phyloP scores from a whole-genome alignment of 2,888 invertebrate genomes.

The Mythimna albipuncta region DNA sequence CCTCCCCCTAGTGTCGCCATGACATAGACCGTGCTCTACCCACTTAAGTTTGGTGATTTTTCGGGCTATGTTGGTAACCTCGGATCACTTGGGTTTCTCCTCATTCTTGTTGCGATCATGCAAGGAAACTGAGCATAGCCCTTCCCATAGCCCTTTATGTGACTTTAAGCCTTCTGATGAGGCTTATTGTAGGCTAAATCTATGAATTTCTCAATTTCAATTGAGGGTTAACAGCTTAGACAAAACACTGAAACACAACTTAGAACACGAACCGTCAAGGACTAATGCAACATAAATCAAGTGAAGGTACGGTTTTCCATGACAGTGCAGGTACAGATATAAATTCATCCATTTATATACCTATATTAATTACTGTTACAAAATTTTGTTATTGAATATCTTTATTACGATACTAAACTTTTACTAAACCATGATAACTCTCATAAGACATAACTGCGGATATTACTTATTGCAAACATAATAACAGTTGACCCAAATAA shows the following conservation, averaged over 20 bases:
- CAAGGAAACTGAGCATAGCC: too few species aligned
- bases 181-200: not conserved
- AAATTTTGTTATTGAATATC: not conserved
- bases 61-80: too few species aligned
- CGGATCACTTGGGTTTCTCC: too few species aligned
- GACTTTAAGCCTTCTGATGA: too few species aligned
- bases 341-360: not conserved
- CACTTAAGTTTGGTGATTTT: too few species aligned
- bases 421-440: not conserved
- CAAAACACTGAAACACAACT: not conserved
- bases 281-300: conserved; percentile 2
- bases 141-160: too few species aligned
- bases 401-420: not conserved
- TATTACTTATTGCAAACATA: not conserved
- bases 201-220: not conserved
- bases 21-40: too few species aligned
- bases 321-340: not conserved
- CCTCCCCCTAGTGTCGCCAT: too few species aligned
- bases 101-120: too few species aligned
- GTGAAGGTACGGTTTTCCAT: conserved; percentile 4
- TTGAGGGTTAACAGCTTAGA: not conserved
- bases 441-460: not conserved
- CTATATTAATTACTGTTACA: not conserved
- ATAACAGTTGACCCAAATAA: not conserved
- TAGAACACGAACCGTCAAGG: not conserved